phyloP scores from a whole-genome alignment of 2,113 vertebrate species.

The Prunella himalayana region DNA sequence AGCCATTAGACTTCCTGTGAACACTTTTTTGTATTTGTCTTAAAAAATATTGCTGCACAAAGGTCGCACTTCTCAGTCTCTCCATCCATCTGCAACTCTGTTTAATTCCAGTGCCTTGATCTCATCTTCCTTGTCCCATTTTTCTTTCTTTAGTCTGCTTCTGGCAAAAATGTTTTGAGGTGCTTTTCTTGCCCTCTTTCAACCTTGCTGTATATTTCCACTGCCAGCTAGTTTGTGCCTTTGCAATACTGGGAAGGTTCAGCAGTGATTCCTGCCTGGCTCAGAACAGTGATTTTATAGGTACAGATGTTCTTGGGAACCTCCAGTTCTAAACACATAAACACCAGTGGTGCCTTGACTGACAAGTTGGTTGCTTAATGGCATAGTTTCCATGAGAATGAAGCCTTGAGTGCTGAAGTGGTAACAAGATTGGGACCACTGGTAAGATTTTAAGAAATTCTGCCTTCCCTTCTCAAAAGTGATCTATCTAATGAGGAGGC shows the following conservation, averaged over 20 bases:
- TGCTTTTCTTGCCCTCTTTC: not conserved
- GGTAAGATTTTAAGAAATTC: not conserved
- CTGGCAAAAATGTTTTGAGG: not conserved
- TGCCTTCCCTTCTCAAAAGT: not conserved
- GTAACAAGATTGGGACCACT: not conserved
- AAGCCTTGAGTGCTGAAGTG: not conserved
- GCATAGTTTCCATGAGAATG: not conserved
- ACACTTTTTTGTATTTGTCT: not conserved
- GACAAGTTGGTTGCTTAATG: not conserved
- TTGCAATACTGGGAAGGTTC: not conserved
- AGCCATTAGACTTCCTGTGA: not conserved
- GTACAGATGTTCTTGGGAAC: not conserved
- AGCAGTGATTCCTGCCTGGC: not conserved
- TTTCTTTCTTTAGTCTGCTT: not conserved
- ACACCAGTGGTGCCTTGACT: not conserved
- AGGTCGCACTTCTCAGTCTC: not conserved
- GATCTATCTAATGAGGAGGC: not conserved
- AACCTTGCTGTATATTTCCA: accelerated
- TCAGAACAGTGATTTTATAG: not conserved
- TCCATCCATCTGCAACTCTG: not conserved
- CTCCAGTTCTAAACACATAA: not conserved
- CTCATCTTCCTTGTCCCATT: not conserved
- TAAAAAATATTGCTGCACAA: not conserved
- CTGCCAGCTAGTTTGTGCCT: not conserved
- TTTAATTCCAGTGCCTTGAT: not conserved